Base-by-base conservation (phyloP, 92 coral and sea anemone genomes). In the Zoanthus solanderi region DNA sequence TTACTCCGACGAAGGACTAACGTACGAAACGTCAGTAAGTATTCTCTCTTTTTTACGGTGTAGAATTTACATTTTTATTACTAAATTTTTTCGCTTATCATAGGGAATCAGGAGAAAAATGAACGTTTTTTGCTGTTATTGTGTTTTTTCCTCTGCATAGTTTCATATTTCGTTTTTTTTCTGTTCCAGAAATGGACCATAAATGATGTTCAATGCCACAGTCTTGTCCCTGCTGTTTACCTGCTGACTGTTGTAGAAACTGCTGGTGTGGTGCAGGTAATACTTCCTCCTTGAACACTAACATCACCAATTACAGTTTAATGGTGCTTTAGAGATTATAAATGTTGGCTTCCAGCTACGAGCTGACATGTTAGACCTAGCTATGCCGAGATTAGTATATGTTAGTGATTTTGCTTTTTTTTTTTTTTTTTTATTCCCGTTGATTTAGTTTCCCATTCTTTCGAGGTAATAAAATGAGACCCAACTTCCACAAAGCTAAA, bases 151-250 rank as follows among this genome's bases (percentile, higher is more conserved):
- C 29, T 9, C 37, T 15, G 4, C 11, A 44, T 80, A 56, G 42
- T 65, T 45, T 63, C 9, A 13, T 5, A 23, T 53, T 80, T 76
- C 17, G 30, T 69, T 31, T 53, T 77, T 15, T 6, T 50, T 6
- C 46, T 47, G 74, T 61, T 66, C 6, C 28, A 81, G 85, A 46
- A 56, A 28, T 81, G 85, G 85, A 42, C 65, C 13, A 48, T 81
- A 42, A 47, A 29, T 30, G 85, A 81, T 66, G 60, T 81, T 66
- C 85, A 81, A 17, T 81, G 56, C 46, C 85, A 81, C 74, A 37
- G 60, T 65, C 85, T 81, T 81, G 42, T 81, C 28, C 85, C 85
- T 4, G 85, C 75, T 50, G 18, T 81, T 65, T 81, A 81, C 75
- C 28, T 81, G 11, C 44, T 79, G 42, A 17, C 63, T 34, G 45